Evolutionary conservation across 92 coral and sea anemone genomes (phyloP).

Genomic region (Zoanthus solanderi): DNA sequence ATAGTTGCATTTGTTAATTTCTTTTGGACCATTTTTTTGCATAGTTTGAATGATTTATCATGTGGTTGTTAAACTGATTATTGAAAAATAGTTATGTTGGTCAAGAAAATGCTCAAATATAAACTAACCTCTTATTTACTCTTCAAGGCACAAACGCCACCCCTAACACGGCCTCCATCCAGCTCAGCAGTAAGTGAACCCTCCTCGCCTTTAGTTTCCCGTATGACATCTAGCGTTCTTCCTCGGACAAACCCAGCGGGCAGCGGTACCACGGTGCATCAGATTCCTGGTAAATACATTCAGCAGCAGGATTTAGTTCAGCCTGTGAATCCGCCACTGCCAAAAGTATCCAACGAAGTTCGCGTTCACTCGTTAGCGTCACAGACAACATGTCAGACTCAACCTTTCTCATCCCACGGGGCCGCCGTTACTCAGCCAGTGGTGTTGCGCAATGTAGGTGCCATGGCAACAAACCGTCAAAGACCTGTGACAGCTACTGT

Average conservation of each 20-base stretch:
- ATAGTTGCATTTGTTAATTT: neutral
- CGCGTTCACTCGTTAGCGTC: conserved; percentile 21
- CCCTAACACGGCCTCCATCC: conserved; percentile 26
- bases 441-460: conserved; percentile 11
- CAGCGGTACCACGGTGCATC: neutral
- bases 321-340: neutral
- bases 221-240: conserved; percentile 27
- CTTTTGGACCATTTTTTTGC: neutral
- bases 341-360: conserved; percentile 23
- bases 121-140: neutral
- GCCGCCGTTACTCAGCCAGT: conserved; percentile 1
- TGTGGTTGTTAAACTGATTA: neutral
- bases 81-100: neutral
- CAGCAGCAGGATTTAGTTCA: conserved; percentile 22
- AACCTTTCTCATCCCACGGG: neutral
- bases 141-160: conserved; percentile 28
- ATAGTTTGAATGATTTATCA: neutral
- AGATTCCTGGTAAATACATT: neutral
- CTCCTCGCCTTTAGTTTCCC: conserved; percentile 3
- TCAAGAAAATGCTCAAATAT: neutral
- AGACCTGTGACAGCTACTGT: conserved; percentile 92
- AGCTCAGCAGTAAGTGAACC: conserved; percentile 12
- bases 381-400: conserved; percentile 5
- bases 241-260: conserved; percentile 2
- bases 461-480: conserved; percentile 63